Evolutionary conservation across 2,888 invertebrate species (phyloP).

Genomic region (Phaedon cochleariae): DNA sequence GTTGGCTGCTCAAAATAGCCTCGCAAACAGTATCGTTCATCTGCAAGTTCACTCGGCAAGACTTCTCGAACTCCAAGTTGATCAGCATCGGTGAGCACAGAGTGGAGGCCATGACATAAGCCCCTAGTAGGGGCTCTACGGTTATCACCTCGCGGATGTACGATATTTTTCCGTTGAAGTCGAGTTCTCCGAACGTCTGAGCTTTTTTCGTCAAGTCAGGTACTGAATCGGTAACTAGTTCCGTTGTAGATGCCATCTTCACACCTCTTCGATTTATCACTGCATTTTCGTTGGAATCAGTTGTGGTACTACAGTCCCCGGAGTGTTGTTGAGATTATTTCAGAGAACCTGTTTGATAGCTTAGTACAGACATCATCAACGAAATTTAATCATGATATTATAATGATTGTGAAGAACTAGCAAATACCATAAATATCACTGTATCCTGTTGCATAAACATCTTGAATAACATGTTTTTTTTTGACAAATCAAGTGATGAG

Average conservation of each 20-base stretch:
- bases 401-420: background rate
- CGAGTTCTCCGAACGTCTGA: constrained; percentile 45
- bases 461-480: background rate
- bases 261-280: background rate
- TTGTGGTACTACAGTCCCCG: background rate
- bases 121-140: constrained; percentile 57
- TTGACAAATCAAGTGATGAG: background rate
- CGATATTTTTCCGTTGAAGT: constrained; percentile 38
- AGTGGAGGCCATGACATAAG: constrained; percentile 53
- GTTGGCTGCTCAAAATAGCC: constrained; percentile 54
- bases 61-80: constrained; percentile 67
- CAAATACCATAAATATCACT: background rate
- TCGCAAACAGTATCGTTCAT: constrained; percentile 65
- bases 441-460: background rate
- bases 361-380: too few species aligned
- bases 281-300: constrained; percentile 9
- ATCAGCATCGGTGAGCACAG: constrained; percentile 62
- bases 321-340: too few species aligned
- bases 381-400: background rate
- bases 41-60: constrained; percentile 64
- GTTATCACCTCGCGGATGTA: constrained; percentile 54
- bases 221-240: constrained; percentile 51
- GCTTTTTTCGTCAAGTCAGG: constrained; percentile 43
- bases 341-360: constrained; percentile 23
- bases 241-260: constrained; percentile 52